phyloP scores from a whole-genome alignment of 1,140 invertebrate species.

The Doryteuthis pealeii region DNA sequence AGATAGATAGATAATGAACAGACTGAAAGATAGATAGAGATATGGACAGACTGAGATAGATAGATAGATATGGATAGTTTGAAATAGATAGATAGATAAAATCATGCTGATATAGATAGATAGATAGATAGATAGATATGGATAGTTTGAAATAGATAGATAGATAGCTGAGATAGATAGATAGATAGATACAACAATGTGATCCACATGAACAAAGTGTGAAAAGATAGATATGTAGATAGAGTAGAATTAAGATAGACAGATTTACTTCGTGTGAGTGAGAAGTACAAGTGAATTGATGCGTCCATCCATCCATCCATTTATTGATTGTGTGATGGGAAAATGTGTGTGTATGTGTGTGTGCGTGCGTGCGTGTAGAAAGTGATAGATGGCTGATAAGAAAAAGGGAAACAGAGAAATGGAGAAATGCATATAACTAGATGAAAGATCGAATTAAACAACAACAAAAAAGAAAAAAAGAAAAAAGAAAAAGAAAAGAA shows the following conservation, averaged over 20 bases:
- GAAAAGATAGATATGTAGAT: background rate
- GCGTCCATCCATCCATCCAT: background rate
- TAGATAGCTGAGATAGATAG: too few species aligned
- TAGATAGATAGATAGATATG: background rate
- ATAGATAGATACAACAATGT: background rate
- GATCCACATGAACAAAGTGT: too few species aligned
- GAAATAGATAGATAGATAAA: background rate
- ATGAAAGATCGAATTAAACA: background rate
- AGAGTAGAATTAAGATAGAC: background rate
- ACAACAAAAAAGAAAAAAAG: too few species aligned
- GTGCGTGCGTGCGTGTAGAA: background rate
- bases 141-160: too few species aligned
- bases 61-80: background rate
- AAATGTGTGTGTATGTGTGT: too few species aligned
- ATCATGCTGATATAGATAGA: background rate
- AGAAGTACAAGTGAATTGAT: background rate
- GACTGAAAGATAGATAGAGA: background rate
- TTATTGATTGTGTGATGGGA: background rate
- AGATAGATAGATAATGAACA: conserved; percentile 1
- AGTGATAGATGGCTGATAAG: background rate
- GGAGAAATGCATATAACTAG: background rate
- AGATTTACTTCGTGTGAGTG: background rate
- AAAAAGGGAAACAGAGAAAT: background rate
- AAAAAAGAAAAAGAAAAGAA: background rate
- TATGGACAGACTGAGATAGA: too few species aligned